Base-by-base conservation (phyloP, 2,888 invertebrate genomes). In the Esperia sulphurella region DNA sequence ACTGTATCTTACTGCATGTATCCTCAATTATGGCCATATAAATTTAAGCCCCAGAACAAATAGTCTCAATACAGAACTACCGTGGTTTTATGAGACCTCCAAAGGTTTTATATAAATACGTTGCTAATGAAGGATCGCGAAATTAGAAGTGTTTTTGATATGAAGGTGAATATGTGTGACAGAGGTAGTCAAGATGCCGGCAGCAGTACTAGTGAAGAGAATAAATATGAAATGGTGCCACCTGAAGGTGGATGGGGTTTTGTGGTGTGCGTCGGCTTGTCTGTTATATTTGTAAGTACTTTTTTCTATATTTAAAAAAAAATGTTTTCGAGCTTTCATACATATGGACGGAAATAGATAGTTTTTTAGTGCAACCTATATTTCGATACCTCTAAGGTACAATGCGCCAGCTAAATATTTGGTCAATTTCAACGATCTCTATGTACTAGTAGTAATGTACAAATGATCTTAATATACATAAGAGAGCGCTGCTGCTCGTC, bases 211-310 rank as follows among this genome's bases (percentile, higher is more conserved):
- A 75, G 72, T 63, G 80, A 79, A 47, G 65, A 59, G 41, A 78
- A 78, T 38, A 77, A 81, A 50, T 87, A 82, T 58, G 87, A 87
- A 45, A 57, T 83, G 63, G 83, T 88, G 8, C 87, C 93, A 1
- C 93, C 93, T 0, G 93, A 94, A 57, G 94, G 94, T 1, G 94
- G 94, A 0, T 95, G 94, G 93, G 94, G 94, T 0, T 94, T 93
- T 80, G 76, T 92, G 53, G 91, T 94, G 43, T 92, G 93, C 46
- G 57, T 93, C 14, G 93, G 93, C 5, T 83, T 93, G 48, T 91
- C 92, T 46, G 73, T 94, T 39, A 92, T 92, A 60, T 93, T 93
- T 70, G 94, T 94, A 83, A 93, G 93, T 92, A 35, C 10, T 43
- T 42, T 44, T n/a, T 50, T 54, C 57, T 59, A 48, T 72, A 21